Evolutionary conservation across 2,113 vertebrate species (phyloP).

Genomic region (Microtus ochrogaster): DNA sequence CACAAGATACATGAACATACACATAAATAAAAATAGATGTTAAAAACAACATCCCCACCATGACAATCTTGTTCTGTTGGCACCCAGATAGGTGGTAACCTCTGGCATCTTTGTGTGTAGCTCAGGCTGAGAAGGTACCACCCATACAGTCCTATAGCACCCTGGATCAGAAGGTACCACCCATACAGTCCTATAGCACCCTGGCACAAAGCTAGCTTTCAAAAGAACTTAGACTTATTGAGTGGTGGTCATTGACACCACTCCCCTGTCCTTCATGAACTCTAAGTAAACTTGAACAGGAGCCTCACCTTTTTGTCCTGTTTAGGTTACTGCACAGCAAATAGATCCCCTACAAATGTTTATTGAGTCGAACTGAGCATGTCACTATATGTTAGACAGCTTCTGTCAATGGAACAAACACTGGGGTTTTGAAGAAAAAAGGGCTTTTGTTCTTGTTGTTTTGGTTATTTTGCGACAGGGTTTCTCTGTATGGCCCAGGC

Average conservation of each 20-base stretch:
- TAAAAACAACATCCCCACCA: conserved; percentile 30
- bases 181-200: no score
- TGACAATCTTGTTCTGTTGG: conserved; percentile 38
- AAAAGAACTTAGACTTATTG: background rate
- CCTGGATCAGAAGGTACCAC: no score
- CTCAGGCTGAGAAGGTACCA: background rate
- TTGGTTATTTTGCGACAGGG: background rate
- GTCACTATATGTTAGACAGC: background rate
- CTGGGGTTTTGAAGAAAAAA: background rate
- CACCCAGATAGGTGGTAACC: background rate
- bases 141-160: no score
- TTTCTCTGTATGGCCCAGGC: background rate
- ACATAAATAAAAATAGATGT: background rate
- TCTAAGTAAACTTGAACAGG: background rate
- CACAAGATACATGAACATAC: background rate
- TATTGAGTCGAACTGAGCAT: background rate
- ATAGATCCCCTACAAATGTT: conserved; percentile 13
- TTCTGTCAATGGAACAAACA: background rate
- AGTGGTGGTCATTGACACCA: background rate
- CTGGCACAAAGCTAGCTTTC: background rate
- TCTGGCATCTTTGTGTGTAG: background rate
- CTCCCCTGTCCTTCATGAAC: background rate
- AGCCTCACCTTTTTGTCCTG: background rate
- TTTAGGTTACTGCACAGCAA: background rate
- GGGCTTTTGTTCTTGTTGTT: background rate